Conservation (phyloP, 2,113 vertebrate genomes). For the Indicator maculatus region DNA sequence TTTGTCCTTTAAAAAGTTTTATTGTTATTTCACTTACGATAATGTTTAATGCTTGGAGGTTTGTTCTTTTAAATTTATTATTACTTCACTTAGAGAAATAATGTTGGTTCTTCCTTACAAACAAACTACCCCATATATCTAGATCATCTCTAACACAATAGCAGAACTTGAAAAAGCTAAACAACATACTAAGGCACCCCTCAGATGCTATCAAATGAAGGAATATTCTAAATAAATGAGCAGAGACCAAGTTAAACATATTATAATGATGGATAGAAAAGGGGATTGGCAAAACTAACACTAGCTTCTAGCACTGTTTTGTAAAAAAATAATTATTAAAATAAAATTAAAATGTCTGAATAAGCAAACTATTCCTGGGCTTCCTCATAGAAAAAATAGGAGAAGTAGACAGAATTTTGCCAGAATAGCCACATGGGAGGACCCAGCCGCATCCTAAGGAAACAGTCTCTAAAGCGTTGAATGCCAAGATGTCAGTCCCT, state of each 20-base stretch:
- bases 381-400: not conserved
- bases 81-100: not conserved
- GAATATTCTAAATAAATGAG: not conserved
- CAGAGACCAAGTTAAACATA: not conserved
- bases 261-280: not conserved
- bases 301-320: not conserved
- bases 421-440: not conserved
- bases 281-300: not conserved
- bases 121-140: not conserved
- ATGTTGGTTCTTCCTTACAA: not conserved
- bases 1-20: not conserved
- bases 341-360: not conserved
- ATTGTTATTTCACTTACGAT: not conserved
- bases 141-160: not conserved
- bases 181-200: not conserved
- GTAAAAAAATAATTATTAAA: not conserved
- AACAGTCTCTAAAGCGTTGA: not conserved
- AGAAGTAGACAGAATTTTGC: not conserved
- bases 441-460: not conserved
- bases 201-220: not conserved
- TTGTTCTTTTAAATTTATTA: not conserved
- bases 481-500: not conserved
- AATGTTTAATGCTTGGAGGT: not conserved
- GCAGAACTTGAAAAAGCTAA: not conserved
- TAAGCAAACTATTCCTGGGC: not conserved